Evolutionary conservation across 2,888 invertebrate species (phyloP), one percentile per base, ranked within the genome.

Genomic region (Dynastes grantii): DNA sequence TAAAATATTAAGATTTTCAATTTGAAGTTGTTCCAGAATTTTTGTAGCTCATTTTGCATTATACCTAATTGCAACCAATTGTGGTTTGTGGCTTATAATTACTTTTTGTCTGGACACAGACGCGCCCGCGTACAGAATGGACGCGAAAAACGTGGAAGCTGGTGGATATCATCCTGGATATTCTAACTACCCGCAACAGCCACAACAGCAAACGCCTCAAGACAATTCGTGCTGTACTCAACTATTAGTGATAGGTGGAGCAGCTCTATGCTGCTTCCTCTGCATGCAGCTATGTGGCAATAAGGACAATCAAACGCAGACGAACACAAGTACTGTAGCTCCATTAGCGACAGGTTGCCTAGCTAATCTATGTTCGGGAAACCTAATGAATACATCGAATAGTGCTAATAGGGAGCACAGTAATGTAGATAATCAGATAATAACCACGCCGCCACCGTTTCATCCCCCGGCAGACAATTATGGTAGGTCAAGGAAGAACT

Each of bases 41-140:
- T 45, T 11, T 45, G 11, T 45, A 8, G 45, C 45, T 8, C 40
- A 6, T 40, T 40, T 40, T 40, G 40, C 40, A 40, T 8, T 8
- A 8, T 45, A 8, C 2, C 45, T 32, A 9, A 40, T 64, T 76
- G 55, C 40, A 58, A 63, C 40, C 64, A 65, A 37, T 76, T 79
- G 77, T 81, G 79, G 79, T 81, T 71, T 78, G 78, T 81, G 78
- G 79, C 78, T 80, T 80, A 82, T 79, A 81, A 75, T 63, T 65
- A 40, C 61, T 75, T 40, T 83, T 79, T 82, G 55, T 58, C 77
- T 82, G 83, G 82, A 81, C 82, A 81, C 84, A 85, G 85, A 85
- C 80, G 80, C 82, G 76, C 82, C 84, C 78, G 80, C 81, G 78
- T 79, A 79, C 81, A 83, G 82, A 80, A 81, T 70, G 78, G 83